Conservation (phyloP, 2,113 vertebrate genomes). For the Neodon shergylaensis region DNA sequence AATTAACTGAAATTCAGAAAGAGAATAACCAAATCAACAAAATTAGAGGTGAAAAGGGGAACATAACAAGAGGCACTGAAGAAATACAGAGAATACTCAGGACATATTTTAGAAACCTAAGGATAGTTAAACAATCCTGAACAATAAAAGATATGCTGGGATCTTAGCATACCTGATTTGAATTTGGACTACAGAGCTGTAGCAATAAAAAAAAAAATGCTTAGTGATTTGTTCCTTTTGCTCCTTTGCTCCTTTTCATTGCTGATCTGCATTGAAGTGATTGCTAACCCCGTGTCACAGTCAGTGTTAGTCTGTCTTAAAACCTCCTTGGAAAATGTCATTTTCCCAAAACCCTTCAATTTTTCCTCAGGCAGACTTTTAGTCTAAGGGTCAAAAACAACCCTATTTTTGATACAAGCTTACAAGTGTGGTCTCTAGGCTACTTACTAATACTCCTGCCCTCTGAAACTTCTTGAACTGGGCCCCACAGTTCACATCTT, state of each 20-base stretch:
- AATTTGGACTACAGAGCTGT: background rate
- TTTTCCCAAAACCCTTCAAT: background rate
- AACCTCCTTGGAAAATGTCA: background rate
- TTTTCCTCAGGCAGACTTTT: background rate
- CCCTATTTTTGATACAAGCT: background rate
- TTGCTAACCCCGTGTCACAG: background rate
- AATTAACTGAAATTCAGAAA: background rate
- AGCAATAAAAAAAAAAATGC: background rate
- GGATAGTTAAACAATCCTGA: background rate
- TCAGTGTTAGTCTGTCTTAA: background rate
- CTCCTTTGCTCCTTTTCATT: background rate
- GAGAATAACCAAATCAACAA: background rate
- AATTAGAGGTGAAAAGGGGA: background rate
- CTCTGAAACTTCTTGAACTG: background rate
- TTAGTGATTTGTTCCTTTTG: background rate
- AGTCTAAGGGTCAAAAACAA: no score
- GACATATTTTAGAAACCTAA: background rate
- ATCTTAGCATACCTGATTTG: background rate
- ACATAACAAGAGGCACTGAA: background rate
- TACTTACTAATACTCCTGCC: background rate
- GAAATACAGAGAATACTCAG: background rate
- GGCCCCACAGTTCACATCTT: background rate
- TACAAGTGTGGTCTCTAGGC: background rate
- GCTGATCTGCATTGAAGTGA: background rate
- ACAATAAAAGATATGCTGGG: background rate